These are phyloP conservation scores for Arion vulgaris DNA, from an alignment of 1,140 invertebrate genomes.

Conservation along the genomic window DNA sequence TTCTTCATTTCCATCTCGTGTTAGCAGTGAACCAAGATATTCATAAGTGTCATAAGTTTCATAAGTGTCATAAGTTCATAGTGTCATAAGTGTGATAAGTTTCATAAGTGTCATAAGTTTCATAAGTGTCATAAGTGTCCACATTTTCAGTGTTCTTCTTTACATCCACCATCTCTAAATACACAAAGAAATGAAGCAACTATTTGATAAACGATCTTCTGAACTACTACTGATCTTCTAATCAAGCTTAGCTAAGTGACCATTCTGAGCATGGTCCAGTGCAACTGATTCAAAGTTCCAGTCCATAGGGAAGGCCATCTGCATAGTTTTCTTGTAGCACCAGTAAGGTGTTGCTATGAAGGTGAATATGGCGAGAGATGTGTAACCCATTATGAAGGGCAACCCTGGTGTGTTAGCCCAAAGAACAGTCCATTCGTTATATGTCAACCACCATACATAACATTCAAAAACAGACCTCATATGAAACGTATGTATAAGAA, in stretches of 20 bases:
- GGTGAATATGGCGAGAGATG: conserved; percentile 55
- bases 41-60: too few relatives aligned
- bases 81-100: too few relatives aligned
- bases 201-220: too few relatives aligned
- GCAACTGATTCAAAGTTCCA: conserved; percentile 61
- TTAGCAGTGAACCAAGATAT: too few relatives aligned
- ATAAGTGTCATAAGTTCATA: too few relatives aligned
- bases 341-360: conserved; percentile 70
- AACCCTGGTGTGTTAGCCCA: conserved; percentile 55
- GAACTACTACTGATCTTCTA: too few relatives aligned
- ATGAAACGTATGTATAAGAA: conserved; percentile 67
- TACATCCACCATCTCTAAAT: too few relatives aligned
- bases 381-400: conserved; percentile 55
- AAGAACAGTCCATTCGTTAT: conserved; percentile 55
- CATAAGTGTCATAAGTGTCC: too few relatives aligned
- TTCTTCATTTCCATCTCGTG: too few relatives aligned
- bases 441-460: conserved; percentile 58
- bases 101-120: too few relatives aligned
- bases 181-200: too few relatives aligned
- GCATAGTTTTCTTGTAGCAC: conserved; percentile 68
- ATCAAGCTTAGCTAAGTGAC: neutral
- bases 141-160: too few relatives aligned
- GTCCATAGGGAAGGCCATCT: conserved; percentile 62
- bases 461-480: conserved; percentile 64
- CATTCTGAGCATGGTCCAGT: neutral